Evolutionary conservation across 1,140 invertebrate genomes (phyloP).

Genomic region (Ostrea denselamellosa): DNA sequence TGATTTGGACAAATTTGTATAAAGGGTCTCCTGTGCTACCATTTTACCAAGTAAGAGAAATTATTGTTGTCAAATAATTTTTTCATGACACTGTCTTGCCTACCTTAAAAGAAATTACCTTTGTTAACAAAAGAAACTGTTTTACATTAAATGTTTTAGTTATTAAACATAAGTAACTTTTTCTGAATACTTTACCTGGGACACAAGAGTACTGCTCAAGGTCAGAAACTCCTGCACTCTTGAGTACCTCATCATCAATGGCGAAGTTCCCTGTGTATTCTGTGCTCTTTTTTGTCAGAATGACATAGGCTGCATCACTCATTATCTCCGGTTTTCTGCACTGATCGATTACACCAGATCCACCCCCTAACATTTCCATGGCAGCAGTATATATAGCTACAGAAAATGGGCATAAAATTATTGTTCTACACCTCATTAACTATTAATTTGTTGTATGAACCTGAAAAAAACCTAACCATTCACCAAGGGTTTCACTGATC

Average conservation of each 20-base stretch:
- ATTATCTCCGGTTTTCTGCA: slow-evolving; percentile 94
- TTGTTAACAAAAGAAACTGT: no score
- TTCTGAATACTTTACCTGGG: slow-evolving; percentile 66
- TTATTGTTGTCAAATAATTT: no score
- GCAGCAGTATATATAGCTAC: slow-evolving; percentile 96
- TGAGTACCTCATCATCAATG: slow-evolving; percentile 95
- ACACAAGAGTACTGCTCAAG: slow-evolving; percentile 89
- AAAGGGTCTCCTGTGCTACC: no score
- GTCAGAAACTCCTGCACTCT: slow-evolving; percentile 88
- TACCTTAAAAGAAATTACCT: no score
- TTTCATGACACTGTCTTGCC: no score
- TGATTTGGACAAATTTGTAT: no score
- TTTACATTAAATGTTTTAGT: no score
- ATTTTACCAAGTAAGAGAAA: no score
- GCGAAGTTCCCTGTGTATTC: slow-evolving; percentile 93
- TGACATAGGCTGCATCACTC: slow-evolving; percentile 94
- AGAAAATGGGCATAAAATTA: slow-evolving; percentile 56
- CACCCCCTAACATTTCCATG: slow-evolving; percentile 94
- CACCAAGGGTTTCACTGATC: no score
- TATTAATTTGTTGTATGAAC: no score
- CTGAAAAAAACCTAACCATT: no score
- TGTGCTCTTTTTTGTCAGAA: slow-evolving; percentile 89
- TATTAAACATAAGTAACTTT: not conserved
- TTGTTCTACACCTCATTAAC: no score
- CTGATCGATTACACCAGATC: slow-evolving; percentile 82